Evolutionary conservation across 2,113 vertebrate species (phyloP), one percentile per base, ranked within the genome.

Genomic region (Gasterosteus aculeatus): DNA sequence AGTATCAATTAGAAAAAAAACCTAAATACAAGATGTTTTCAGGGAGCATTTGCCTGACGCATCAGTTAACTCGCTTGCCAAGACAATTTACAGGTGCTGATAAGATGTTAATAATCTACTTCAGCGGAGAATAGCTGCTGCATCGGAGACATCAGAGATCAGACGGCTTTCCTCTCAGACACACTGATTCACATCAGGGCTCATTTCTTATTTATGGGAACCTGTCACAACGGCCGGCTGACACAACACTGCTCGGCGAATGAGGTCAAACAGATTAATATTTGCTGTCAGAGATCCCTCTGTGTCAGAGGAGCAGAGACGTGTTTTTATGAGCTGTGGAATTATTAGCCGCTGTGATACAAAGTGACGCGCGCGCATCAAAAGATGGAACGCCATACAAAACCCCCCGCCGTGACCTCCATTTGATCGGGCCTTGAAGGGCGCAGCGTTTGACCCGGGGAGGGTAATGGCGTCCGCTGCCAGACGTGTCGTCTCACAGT

Each of bases 131-230:
- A 33, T 3, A 19, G 53, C 35, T 71, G 56, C 72, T 51, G 69
- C 68, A 33, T 82, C 53, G 35, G 47, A 54, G 75, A 44, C 61
- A 56, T 57, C 54, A 71, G 14, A 12, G 22, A 68, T 22, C 33
- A n/a, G 69, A 49, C 49, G 58, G 35, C 29, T 73, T 75, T 75
- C 78, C 65, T 83, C 9, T 51, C 22, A 22, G 80, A 78, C 22
- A 18, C 22, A 35, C 44, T 46, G 63, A 59, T 66, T 70, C 51
- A 46, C 47, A 59, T 71, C 68, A 39, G 58, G 46, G 39, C 78
- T 85, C 78, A 61, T 84, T 56, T 77, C 63, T 88, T 76, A 80
- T 85, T 85, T 69, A 61, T 41, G 38, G 69, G 22, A 75, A 11
- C 12, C 69, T 62, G 64, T 78, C 77, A 63, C 29, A 5, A 3